Conservation (phyloP, 2,797 vertebrate species). For the Rhabdophis nuchalis region DNA sequence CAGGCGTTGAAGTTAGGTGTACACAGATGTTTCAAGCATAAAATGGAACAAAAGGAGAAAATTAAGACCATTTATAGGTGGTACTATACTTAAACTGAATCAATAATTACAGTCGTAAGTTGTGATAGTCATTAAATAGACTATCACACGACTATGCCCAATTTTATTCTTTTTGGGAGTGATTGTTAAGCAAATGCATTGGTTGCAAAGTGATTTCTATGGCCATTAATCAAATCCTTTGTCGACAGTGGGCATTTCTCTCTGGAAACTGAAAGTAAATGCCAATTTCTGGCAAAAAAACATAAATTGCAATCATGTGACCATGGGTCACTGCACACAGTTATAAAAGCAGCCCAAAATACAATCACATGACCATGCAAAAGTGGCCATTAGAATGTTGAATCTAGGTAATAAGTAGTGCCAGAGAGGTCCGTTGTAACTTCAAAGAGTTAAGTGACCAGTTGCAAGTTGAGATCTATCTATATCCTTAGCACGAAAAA, state of each 20-base stretch:
- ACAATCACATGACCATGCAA: not conserved
- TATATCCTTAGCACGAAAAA: not conserved
- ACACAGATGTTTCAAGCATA: not conserved
- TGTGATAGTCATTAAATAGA: not conserved
- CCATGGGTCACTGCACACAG: not conserved
- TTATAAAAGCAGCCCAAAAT: not conserved
- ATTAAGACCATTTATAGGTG: not conserved
- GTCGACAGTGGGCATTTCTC: not conserved
- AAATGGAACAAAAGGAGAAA: not conserved
- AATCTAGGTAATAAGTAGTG: not conserved
- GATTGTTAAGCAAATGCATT: not conserved
- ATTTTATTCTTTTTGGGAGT: not conserved
- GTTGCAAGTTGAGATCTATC: too few species aligned
- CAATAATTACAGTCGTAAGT: not conserved
- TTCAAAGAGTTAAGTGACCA: not conserved
- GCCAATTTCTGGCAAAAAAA: not conserved
- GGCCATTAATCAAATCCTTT: not conserved
- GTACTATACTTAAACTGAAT: not conserved
- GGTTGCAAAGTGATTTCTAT: not conserved
- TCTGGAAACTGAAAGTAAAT: not conserved
- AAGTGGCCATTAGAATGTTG: not conserved
- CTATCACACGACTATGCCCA: not conserved
- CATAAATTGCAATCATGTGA: not conserved
- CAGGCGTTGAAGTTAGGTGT: not conserved
- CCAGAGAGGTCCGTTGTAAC: not conserved